These are phyloP conservation scores for Erythrocebus patas DNA, from an alignment of 2,113 vertebrate species.

Conservation along the genomic window DNA sequence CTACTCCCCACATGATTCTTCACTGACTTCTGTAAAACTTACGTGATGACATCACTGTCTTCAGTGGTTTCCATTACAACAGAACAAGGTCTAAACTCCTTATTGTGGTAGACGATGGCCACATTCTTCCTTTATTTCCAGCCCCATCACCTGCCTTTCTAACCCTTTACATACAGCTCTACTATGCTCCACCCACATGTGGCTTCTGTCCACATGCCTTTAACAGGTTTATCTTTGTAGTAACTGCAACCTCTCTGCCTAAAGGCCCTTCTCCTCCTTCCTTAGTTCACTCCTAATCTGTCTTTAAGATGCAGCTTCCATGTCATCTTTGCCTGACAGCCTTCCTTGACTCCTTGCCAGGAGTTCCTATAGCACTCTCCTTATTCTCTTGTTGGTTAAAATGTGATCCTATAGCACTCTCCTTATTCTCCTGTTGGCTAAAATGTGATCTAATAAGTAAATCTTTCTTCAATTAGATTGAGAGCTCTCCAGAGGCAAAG, in stretches of 20 bases:
- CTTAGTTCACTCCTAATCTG: not conserved
- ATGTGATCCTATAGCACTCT: not conserved
- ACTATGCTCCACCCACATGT: rapidly evolving
- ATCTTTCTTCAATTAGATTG: not conserved
- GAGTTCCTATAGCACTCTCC: not conserved
- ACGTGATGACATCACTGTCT: not conserved
- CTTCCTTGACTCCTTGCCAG: no score
- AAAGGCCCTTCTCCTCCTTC: not conserved
- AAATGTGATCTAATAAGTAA: not conserved
- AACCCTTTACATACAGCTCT: not conserved
- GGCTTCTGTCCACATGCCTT: not conserved
- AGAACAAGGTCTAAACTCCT: not conserved
- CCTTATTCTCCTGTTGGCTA: not conserved
- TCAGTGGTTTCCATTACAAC: not conserved
- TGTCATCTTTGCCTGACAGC: not conserved
- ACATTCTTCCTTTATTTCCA: not conserved
- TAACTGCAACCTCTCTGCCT: not conserved
- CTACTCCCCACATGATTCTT: not conserved
- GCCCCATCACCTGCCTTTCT: not conserved
- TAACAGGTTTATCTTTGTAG: not conserved
- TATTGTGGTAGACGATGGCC: not conserved
- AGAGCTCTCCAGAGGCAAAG: not conserved
- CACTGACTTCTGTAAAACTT: not conserved
- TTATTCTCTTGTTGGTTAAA: not conserved
- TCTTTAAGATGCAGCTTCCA: not conserved